Conservation (phyloP, 2,888 invertebrate species). For the Amphipoea oculea region DNA sequence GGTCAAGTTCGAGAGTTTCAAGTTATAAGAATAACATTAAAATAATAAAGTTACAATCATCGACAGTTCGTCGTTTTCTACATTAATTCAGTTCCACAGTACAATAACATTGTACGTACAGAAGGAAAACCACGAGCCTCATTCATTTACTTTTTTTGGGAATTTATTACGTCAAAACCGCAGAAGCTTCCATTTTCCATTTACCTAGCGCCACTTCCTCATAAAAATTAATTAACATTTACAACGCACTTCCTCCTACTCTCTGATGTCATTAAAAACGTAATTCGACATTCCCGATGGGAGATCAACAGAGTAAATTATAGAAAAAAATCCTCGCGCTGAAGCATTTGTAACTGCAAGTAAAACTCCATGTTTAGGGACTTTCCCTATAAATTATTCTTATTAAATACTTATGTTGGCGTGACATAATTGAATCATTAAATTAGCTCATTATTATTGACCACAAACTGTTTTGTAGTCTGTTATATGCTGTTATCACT, state of each 20-base stretch:
- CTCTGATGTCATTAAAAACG: slow-evolving; percentile 20
- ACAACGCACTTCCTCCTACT: slow-evolving; percentile 40
- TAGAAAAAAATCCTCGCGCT: not conserved
- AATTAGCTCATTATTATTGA: slow-evolving; percentile 26
- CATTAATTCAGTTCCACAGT: not conserved
- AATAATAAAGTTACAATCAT: not conserved
- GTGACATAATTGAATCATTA: slow-evolving; percentile 31
- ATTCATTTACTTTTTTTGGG: slow-evolving; percentile 25
- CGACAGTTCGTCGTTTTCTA: not conserved
- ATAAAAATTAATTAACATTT: slow-evolving; percentile 51
- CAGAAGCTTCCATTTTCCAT: slow-evolving; percentile 23
- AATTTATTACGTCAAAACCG: slow-evolving; percentile 26
- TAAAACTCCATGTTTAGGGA: not conserved
- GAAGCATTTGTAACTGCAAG: not conserved
- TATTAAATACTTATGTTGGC: slow-evolving; percentile 7
- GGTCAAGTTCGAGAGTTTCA: slow-evolving; percentile 31
- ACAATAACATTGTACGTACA: not conserved
- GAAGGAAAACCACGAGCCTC: slow-evolving; percentile 14
- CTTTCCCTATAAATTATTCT: slow-evolving; percentile 16
- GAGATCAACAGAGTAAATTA: slow-evolving; percentile 20
- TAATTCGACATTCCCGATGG: slow-evolving; percentile 27
- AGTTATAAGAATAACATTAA: not conserved
- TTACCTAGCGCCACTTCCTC: slow-evolving; percentile 39
- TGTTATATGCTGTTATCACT: slow-evolving; percentile 20
- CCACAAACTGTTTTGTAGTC: slow-evolving; percentile 39